A percentile compares a stretch with the other conserved stretches of the same genome.
Evolutionary conservation across 1,140 invertebrate genomes (phyloP).

Genomic region (Drosophila parabipectinata): DNA sequence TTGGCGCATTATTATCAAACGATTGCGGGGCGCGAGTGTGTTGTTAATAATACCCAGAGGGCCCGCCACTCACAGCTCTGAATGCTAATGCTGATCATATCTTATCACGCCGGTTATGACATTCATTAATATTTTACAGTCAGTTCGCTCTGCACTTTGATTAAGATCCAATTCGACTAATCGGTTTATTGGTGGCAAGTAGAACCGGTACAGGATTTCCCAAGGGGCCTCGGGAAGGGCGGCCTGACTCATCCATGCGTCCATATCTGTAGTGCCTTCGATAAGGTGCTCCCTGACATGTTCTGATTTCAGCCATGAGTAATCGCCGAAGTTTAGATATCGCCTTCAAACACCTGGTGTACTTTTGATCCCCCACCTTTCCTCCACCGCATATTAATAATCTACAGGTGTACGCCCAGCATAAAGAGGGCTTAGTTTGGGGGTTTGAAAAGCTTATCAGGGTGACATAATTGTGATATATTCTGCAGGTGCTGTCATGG

Average conservation of each 20-base stretch:
- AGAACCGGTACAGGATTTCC: conserved; percentile 17
- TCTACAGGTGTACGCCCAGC: conserved; percentile 21
- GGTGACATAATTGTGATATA: conserved; percentile 12
- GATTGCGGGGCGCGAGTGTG: conserved; percentile 32
- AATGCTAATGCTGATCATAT: conserved; percentile 41
- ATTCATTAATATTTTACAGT: conserved; percentile 25
- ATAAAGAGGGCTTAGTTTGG: no score
- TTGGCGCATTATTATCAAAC: conserved; percentile 51
- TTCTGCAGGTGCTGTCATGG: conserved; percentile 4
- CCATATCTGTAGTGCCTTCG: conserved; percentile 14
- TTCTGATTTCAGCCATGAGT: conserved; percentile 42
- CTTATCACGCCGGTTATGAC: conserved; percentile 20
- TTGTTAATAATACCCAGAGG: conserved; percentile 36
- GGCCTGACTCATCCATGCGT: conserved; percentile 10
- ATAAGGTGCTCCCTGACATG: conserved; percentile 11
- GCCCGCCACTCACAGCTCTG: conserved; percentile 36
- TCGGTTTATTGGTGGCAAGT: neutral
- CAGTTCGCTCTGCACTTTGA: conserved; percentile 30
- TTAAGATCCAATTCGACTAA: conserved; percentile 20
- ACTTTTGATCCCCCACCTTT: conserved; percentile 3
- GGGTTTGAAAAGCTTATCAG: neutral
- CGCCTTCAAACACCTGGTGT: conserved; percentile 23
- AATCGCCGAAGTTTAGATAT: conserved; percentile 19
- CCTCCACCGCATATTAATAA: conserved; percentile 6
- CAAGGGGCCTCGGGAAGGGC: neutral